Evolutionary conservation across 1,140 invertebrate genomes (phyloP).

Genomic region (Hyles euphorbiae): DNA sequence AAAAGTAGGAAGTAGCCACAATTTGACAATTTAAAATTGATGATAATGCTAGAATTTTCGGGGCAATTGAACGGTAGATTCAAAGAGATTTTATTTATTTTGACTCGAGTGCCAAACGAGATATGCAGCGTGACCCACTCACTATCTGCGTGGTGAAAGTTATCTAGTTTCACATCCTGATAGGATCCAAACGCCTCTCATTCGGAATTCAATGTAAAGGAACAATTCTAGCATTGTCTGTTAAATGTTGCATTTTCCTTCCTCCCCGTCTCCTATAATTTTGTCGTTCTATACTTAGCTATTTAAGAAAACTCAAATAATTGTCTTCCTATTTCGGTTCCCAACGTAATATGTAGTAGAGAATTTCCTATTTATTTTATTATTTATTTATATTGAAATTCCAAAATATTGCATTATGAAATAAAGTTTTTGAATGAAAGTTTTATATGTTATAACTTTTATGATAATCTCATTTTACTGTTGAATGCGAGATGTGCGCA

Average conservation of each 20-base stretch:
- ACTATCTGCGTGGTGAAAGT: too few species aligned
- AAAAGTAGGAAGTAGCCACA: too few species aligned
- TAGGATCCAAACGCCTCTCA: too few species aligned
- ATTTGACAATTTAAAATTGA: too few species aligned
- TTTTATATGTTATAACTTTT: background rate
- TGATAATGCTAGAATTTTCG: too few species aligned
- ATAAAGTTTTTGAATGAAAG: background rate
- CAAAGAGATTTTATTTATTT: too few species aligned
- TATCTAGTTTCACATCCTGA: too few species aligned
- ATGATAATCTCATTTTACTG: background rate
- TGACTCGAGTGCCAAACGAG: too few species aligned
- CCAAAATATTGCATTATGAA: background rate
- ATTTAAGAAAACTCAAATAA: constrained; percentile 1
- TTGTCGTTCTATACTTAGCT: background rate
- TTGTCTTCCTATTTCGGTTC: constrained; percentile 3
- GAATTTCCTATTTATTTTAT: constrained; percentile 1
- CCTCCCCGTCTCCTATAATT: background rate
- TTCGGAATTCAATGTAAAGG: too few species aligned
- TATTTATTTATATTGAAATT: background rate
- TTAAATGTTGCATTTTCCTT: background rate
- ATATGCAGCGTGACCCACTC: too few species aligned
- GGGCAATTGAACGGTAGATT: too few species aligned
- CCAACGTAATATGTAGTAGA: background rate
- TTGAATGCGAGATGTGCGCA: too few species aligned
- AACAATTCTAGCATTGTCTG: constrained; percentile 2